Evolutionary conservation across 2,113 vertebrate genomes (phyloP), one percentile per base, ranked within the genome.

Genomic region (Sialia sialis): DNA sequence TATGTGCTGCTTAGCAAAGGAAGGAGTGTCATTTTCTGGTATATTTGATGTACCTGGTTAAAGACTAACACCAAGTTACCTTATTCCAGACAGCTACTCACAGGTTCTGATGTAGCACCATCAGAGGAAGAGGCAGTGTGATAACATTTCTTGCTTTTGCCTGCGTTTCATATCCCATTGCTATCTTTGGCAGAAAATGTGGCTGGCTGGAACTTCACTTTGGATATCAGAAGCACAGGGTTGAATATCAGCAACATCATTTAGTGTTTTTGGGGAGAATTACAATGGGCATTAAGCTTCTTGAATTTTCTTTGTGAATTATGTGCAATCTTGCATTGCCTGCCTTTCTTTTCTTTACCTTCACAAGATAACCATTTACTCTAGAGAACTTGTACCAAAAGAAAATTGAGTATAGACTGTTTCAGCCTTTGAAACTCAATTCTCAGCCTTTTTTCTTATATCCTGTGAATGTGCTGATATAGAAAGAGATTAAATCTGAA

Each of bases 391-490:
- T 19, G n/a, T 77, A 44, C 8, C 3, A 8, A 55, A 79, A 58
- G 23, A 67, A 87, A 75, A 85, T 64, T 18, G 20, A 62, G 29
- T 58, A 21, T 29, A 63, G 39, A 16, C 36, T 59, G 4, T 58
- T 83, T 76, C 27, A 49, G 41, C 36, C 36, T 80, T 75, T 64
- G 79, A 75, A 90, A 92, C 38, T 41, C 20, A 55, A 56, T 84
- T 90, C 21, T 75, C 14, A 52, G 16, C 19, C 39, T 88, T 39
- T n/a, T 60, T 88, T 84, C 54, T 36, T 32, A 17, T 30, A 69
- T 23, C 16, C 27, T 60, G 22, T 76, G 75, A 73, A 48, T 52
- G 19, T 52, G 18, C 44, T 72, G 58, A 70, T 70, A 25, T 21
- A 63, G 83, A 27, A 79, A 63, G 69, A 67, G 36, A 68, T 72